A percentile compares a stretch with the other conserved stretches of the same genome.
These are phyloP conservation scores for human DNA, from an alignment of 2,113 vertebrate genomes.

Conservation along the genomic window GRCh38 chr1:239370001-239370500, in stretches of 20 bases:
- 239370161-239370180: slow-evolving; percentile 51
- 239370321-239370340: neutral
- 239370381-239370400: neutral
- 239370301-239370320: neutral
- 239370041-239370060: slow-evolving; percentile 8
- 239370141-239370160: slow-evolving; percentile 66
- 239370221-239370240: neutral
- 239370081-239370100: slow-evolving; percentile 30
- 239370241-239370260: neutral
- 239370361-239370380: neutral
- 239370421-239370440: neutral
- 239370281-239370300: neutral
- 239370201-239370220: fast-evolving
- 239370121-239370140: slow-evolving; percentile 8
- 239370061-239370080: slow-evolving; percentile 55
- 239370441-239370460: neutral
- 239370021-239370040: slow-evolving; percentile 42
- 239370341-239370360: neutral
- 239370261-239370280: neutral
- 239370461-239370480: neutral
- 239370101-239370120: slow-evolving; percentile 60
- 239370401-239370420: neutral
- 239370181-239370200: neutral
- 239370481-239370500: neutral
- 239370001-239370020: slow-evolving; percentile 6